These are phyloP conservation scores for Thamnaconus septentrionalis DNA, from an alignment of 2,113 vertebrate species.

Conservation along the genomic window DNA sequence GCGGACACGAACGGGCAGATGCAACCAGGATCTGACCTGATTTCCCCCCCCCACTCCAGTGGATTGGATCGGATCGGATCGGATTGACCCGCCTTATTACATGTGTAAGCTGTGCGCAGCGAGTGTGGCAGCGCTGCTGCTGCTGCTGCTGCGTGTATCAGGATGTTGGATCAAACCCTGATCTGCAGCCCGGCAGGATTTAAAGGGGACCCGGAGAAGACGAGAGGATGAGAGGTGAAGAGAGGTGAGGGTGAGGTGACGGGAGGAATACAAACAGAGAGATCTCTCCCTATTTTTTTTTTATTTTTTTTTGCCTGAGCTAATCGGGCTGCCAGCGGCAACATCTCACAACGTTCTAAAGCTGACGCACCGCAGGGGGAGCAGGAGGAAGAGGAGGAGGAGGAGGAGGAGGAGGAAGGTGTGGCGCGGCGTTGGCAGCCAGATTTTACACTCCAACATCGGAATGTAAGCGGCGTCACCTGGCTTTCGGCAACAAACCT, in stretches of 20 bases:
- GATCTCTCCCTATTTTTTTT: no score
- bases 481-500: no score
- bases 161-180: neutral
- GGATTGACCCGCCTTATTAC: slow-evolving; percentile 36
- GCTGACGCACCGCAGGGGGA: no score
- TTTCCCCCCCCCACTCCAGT: slow-evolving; percentile 9
- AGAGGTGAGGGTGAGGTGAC: slow-evolving; percentile 13
- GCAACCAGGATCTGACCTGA: slow-evolving; percentile 12
- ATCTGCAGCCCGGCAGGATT: slow-evolving; percentile 19
- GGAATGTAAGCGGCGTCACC: no score
- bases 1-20: neutral
- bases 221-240: slow-evolving; percentile 1
- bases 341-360: no score
- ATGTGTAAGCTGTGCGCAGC: slow-evolving; percentile 19
- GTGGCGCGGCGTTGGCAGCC: neutral
- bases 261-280: no score
- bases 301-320: no score
- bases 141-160: slow-evolving; percentile 27
- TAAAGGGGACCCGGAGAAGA: neutral
- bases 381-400: no score
- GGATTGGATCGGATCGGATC: neutral
- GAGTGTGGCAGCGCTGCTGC: neutral
- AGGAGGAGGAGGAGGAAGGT: no score
- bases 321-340: no score
- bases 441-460: neutral